Percentiles rank a stretch among this genome's conserved stretches.
These are phyloP conservation scores for Azemiops feae DNA, from an alignment of 2,113 vertebrate species.

Conservation along the genomic window DNA sequence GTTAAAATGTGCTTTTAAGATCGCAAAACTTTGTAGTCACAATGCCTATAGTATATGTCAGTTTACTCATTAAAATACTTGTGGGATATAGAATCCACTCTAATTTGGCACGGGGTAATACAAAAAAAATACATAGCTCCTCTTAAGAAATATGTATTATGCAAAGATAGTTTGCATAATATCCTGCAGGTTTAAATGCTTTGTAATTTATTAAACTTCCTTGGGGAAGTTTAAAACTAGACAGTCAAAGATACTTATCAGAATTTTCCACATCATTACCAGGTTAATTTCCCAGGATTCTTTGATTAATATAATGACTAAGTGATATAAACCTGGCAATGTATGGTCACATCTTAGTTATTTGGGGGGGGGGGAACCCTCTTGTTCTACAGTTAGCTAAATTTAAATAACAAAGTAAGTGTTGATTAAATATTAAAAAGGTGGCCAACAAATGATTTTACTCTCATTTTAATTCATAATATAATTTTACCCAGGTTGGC, in stretches of 20 bases:
- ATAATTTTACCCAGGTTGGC: not conserved
- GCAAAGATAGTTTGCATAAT: not conserved
- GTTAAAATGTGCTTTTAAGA: not conserved
- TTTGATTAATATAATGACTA: not conserved
- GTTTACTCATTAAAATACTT: not conserved
- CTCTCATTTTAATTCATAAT: not conserved
- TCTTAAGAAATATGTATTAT: not conserved
- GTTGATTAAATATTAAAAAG: not conserved
- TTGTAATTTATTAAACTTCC: not conserved
- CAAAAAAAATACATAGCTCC: not conserved
- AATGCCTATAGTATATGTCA: not conserved
- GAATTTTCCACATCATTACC: not conserved
- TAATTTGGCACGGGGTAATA: not conserved
- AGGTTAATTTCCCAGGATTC: not conserved
- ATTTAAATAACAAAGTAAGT: not conserved
- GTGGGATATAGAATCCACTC: not conserved
- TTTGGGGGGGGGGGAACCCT: fast-evolving
- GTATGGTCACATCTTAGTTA: not conserved
- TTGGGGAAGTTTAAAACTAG: not conserved
- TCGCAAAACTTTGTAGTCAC: not conserved
- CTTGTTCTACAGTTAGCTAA: not conserved
- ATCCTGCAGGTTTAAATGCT: not conserved
- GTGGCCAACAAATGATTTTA: not conserved
- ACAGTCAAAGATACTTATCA: not conserved
- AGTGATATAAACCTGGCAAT: not conserved